Conservation (phyloP, 2,113 vertebrate genomes). For the Nesospiza acunhae region DNA sequence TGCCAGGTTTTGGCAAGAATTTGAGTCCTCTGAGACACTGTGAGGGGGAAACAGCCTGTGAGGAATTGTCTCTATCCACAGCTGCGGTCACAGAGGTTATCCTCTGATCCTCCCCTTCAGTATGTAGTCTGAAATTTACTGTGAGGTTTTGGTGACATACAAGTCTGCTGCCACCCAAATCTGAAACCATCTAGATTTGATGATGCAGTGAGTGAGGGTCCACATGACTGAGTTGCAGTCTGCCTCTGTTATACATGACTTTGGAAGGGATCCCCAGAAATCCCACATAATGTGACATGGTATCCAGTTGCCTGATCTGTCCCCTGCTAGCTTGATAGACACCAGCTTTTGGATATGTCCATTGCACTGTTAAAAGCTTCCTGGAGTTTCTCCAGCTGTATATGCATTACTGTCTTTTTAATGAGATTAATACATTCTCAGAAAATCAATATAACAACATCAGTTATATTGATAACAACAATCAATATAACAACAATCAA, state of each 20-base stretch:
- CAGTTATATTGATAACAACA: neutral
- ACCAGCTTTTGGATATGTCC: neutral
- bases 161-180: neutral
- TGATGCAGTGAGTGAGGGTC: neutral
- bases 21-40: neutral
- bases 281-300: neutral
- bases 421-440: neutral
- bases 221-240: neutral
- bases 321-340: neutral
- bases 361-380: neutral
- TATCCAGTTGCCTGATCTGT: neutral
- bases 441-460: neutral
- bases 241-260: neutral
- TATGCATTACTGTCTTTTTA: neutral
- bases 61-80: neutral
- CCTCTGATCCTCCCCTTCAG: no score
- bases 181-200: neutral
- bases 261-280: neutral
- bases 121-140: neutral
- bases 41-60: neutral
- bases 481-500: neutral
- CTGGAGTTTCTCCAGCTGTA: neutral
- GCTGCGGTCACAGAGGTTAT: neutral
- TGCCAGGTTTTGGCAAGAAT: neutral
- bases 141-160: neutral